phyloP scores from a whole-genome alignment of 1,140 invertebrate species.

The Sitobion miscanthi region DNA sequence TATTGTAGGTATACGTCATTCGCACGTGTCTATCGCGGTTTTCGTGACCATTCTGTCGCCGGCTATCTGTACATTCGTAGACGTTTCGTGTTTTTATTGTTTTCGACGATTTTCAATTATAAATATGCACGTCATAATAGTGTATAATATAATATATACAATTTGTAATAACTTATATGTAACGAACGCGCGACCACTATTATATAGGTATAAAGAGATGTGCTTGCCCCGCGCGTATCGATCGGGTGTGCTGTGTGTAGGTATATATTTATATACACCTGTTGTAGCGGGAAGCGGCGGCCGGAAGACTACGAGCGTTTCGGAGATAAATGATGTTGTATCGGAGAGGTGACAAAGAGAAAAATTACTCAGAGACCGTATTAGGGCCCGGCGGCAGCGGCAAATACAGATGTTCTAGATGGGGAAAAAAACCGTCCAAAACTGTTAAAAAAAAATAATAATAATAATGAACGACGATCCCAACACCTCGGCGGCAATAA shows the following conservation, averaged over 20 bases:
- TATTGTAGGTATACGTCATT: background rate
- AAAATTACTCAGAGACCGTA: constrained; percentile 44
- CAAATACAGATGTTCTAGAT: constrained; percentile 38
- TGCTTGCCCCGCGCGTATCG: background rate
- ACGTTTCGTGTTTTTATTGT: constrained; percentile 22
- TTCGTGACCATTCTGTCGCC: background rate
- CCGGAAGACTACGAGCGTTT: background rate
- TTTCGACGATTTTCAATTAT: background rate
- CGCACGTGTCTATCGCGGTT: constrained; percentile 25
- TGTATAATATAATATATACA: too few relatives aligned
- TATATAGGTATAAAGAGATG: background rate
- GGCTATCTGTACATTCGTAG: background rate
- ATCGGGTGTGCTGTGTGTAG: background rate
- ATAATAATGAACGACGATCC: constrained; percentile 40
- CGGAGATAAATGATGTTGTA: constrained; percentile 51
- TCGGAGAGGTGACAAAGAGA: constrained; percentile 51
- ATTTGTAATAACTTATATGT: background rate
- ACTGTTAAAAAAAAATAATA: constrained; percentile 46
- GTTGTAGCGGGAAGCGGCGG: background rate
- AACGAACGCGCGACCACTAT: background rate
- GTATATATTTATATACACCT: background rate
- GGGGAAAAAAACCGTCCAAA: constrained; percentile 17
- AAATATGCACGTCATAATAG: too few relatives aligned
- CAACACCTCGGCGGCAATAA: background rate
- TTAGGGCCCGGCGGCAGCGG: constrained; percentile 41